A percentile compares a stretch with the other conserved stretches of the same genome.
Evolutionary conservation across 1,140 invertebrate species (phyloP).

Genomic region (Thereuonema tuberculata): DNA sequence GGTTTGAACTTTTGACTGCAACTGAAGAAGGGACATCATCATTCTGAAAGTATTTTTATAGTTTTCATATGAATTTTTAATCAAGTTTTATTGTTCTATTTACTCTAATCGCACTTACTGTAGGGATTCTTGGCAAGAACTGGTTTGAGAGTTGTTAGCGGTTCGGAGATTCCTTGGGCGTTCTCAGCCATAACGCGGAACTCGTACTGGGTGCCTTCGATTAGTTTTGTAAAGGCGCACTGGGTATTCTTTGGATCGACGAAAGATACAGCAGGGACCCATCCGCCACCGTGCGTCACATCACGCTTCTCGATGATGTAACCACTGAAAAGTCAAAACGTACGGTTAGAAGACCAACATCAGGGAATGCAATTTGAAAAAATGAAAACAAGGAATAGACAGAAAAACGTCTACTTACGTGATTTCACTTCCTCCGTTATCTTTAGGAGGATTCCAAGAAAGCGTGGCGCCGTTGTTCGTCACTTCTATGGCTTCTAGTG

Average conservation of each 20-base stretch:
- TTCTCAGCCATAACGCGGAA: constrained; percentile 90
- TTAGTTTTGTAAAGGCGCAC: constrained; percentile 67
- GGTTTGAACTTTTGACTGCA: not conserved
- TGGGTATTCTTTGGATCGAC: constrained; percentile 75
- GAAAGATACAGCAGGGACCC: constrained; percentile 86
- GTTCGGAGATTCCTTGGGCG: constrained; percentile 83
- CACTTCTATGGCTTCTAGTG: constrained; percentile 85
- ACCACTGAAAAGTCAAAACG: constrained; percentile 38
- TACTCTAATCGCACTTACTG: constrained; percentile 42
- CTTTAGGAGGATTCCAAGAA: constrained; percentile 86
- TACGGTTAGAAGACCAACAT: no score
- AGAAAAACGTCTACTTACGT: constrained; percentile 54
- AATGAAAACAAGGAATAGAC: no score
- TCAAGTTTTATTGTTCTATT: not conserved
- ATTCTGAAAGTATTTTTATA: no score
- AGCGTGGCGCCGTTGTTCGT: constrained; percentile 85
- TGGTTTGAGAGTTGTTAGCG: constrained; percentile 67
- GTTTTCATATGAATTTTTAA: no score
- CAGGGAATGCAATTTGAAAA: no score
- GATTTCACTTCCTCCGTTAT: constrained; percentile 86
- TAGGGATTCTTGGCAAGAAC: constrained; percentile 90
- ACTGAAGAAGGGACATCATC: not conserved
- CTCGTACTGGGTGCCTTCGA: constrained; percentile 85
- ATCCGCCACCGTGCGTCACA: constrained; percentile 82
- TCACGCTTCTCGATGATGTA: constrained; percentile 96